Evolutionary conservation across 2,797 vertebrate genomes (phyloP), one percentile per base, ranked within the genome.

Genomic region (Alexandromys oeconomus): DNA sequence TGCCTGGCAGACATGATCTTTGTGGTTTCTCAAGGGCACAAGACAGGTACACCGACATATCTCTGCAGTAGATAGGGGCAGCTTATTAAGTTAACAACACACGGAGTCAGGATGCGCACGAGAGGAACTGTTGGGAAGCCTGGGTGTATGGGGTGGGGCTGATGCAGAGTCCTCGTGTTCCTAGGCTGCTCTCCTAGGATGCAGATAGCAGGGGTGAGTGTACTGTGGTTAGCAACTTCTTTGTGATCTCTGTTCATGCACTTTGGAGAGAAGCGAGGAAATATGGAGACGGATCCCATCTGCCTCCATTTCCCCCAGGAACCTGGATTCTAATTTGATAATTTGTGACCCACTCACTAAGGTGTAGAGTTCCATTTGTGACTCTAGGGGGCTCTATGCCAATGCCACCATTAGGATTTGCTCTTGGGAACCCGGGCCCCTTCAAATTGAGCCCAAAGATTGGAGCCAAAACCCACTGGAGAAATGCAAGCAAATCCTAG

Each of bases 401-500:
- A 7, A 17, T 1, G 6, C 6, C 14, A 46, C 40, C 4, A 17
- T 59, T 21, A 1, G 69, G 29, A 78, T 80, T 80, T 19, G 0
- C 9, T 23, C 11, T 2, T 1, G 9, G 25, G 40, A 15, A 82
- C 6, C 3, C 12, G 1, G 57, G n/a, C 74, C 46, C 29, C 73
- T 7, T 48, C 3, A 31, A 65, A 31, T 14, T 48, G 69, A 94
- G 37, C 65, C 5, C 82, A 93, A 96, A 96, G 87, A 79, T 29
- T 43, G 93, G 51, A 96, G 37, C 63, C 29, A 14, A 71, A 54
- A 21, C 2, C 0, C 6, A 15, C 63, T 54, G 79, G 67, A 51
- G 1, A 34, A 69, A 91, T 63, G 57, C 46, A 9, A 54, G 43
- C 10, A 5, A 85, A 54, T 14, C 37, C 1, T 3, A 19, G 78